phyloP scores from a whole-genome alignment of 2,888 invertebrate genomes.

The Pachydiplax longipennis region DNA sequence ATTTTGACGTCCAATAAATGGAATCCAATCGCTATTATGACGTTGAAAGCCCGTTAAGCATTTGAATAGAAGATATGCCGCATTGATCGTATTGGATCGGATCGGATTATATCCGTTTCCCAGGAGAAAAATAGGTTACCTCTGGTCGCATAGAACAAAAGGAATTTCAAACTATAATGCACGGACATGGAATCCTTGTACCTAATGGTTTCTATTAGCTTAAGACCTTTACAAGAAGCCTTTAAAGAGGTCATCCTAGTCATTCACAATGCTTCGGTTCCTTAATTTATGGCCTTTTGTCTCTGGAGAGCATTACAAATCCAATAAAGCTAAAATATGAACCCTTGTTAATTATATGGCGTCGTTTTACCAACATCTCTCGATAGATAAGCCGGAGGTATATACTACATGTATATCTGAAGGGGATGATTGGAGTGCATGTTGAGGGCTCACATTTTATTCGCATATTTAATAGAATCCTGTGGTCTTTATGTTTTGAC shows the following conservation, averaged over 20 bases:
- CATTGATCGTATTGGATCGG: no score
- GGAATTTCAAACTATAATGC: neutral
- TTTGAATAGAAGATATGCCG: no score
- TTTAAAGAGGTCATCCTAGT: neutral
- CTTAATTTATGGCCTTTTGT: neutral
- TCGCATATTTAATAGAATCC: no score
- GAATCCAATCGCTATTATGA: no score
- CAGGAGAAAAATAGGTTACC: neutral
- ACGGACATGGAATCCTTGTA: neutral
- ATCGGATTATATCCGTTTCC: neutral
- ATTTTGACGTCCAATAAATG: no score
- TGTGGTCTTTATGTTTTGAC: no score
- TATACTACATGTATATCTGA: no score
- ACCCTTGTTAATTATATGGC: neutral
- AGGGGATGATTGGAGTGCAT: no score
- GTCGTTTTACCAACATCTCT: no score
- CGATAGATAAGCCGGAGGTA: no score
- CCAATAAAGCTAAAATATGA: neutral
- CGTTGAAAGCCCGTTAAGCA: no score
- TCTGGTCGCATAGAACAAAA: neutral
- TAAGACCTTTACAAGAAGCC: neutral
- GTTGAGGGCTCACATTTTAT: no score
- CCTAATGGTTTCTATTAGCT: neutral
- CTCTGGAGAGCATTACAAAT: conserved; percentile 10
- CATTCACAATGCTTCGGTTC: conserved; percentile 16